Percentiles rank a stretch among this genome's conserved stretches.
Conservation (phyloP, 2,797 vertebrate genomes). For the Amblyopsis hoosieri region DNA sequence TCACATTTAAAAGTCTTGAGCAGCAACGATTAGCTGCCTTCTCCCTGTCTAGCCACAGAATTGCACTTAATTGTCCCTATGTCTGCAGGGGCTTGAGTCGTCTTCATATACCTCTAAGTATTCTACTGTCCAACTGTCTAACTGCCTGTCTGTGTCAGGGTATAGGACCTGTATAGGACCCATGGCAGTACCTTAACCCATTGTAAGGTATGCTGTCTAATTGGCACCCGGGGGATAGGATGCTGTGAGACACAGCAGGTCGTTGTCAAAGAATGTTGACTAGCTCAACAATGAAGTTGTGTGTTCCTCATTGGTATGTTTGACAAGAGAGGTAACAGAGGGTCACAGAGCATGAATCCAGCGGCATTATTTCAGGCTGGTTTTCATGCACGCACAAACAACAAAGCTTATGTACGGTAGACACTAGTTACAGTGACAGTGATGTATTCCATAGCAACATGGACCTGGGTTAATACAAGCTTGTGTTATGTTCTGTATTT, state of each 20-base stretch:
- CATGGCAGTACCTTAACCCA: conserved; percentile 38
- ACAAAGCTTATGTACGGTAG: background rate
- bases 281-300: conserved; percentile 66
- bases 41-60: conserved; percentile 66
- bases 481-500: conserved; percentile 5
- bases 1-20: conserved; percentile 61
- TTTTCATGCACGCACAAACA: conserved; percentile 20
- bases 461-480: no score
- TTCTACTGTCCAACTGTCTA: conserved; percentile 39
- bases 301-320: conserved; percentile 57
- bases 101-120: conserved; percentile 7
- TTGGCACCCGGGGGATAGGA: conserved; percentile 53
- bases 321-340: conserved; percentile 55
- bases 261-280: conserved; percentile 74
- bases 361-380: conserved; percentile 25
- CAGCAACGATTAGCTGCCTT: conserved; percentile 63
- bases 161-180: conserved; percentile 30
- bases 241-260: conserved; percentile 60
- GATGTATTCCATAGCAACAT: conserved; percentile 11
- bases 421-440: background rate
- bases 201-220: conserved; percentile 61
- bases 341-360: conserved; percentile 54
- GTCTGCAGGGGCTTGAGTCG: conserved; percentile 46
- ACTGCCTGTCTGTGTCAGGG: conserved; percentile 45
- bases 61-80: conserved; percentile 66